Evolutionary conservation across 2,888 invertebrate genomes (phyloP).

Genomic region (Plutella xylostella): DNA sequence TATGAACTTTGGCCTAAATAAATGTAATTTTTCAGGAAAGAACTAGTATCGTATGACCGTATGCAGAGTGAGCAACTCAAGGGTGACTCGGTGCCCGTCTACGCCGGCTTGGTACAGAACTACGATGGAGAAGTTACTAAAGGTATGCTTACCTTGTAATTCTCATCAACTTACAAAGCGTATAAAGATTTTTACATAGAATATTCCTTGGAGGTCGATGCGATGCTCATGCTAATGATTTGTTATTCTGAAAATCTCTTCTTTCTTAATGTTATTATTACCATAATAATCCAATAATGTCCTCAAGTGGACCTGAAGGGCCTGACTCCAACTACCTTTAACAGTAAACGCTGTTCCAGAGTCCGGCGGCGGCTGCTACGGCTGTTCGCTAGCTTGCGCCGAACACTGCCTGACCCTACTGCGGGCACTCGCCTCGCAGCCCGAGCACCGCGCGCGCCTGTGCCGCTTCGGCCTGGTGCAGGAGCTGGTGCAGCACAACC

Average conservation of each 20-base stretch:
- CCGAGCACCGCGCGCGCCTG: slow-evolving; percentile 78
- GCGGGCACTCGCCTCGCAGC: slow-evolving; percentile 87
- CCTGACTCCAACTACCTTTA: too few relatives aligned
- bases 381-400: slow-evolving; percentile 90
- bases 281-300: too few relatives aligned
- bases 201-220: too few relatives aligned
- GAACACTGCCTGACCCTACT: slow-evolving; percentile 94
- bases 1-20: neutral
- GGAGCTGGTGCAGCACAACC: slow-evolving; percentile 90
- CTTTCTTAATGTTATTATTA: too few relatives aligned
- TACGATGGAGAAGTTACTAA: slow-evolving; percentile 56
- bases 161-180: too few relatives aligned
- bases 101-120: slow-evolving; percentile 57
- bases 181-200: too few relatives aligned
- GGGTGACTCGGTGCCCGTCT: slow-evolving; percentile 53
- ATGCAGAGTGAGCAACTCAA: slow-evolving; percentile 77
- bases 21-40: slow-evolving; percentile 67
- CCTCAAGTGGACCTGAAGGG: too few relatives aligned
- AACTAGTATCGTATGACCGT: slow-evolving; percentile 91
- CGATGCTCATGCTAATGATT: too few relatives aligned
- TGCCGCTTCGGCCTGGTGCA: slow-evolving; percentile 89
- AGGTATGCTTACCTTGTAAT: too few relatives aligned
- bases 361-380: slow-evolving; percentile 79
- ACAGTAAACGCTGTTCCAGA: slow-evolving; percentile 24
- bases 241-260: too few relatives aligned